Percentiles rank a stretch among this genome's conserved stretches.
These are phyloP conservation scores for Coreius guichenoti DNA, from an alignment of 2,797 vertebrate species.

Conservation along the genomic window DNA sequence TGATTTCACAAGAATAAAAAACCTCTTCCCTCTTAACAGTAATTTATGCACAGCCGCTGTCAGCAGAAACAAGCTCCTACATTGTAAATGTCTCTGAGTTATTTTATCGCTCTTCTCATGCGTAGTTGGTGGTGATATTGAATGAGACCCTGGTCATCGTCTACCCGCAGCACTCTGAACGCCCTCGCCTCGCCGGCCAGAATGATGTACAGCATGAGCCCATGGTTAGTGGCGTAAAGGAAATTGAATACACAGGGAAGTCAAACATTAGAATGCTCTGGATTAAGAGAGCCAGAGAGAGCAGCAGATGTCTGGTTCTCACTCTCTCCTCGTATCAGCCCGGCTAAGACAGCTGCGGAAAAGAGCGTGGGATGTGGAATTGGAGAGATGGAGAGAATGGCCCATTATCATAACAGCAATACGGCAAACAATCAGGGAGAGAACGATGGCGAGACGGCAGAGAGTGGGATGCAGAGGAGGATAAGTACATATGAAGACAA, in stretches of 20 bases:
- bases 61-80: constrained; percentile 32
- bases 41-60: constrained; percentile 18
- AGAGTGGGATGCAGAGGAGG: constrained; percentile 31
- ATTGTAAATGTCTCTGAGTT: constrained; percentile 25
- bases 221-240: constrained; percentile 50
- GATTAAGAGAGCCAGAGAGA: constrained; percentile 65
- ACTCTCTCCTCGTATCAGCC: constrained; percentile 57
- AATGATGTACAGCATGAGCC: constrained; percentile 58
- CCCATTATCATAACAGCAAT: constrained; percentile 50
- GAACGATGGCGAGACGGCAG: constrained; percentile 33
- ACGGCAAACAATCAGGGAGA: constrained; percentile 39
- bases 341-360: constrained; percentile 35
- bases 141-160: not conserved
- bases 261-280: constrained; percentile 62
- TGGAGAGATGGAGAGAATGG: constrained; percentile 28
- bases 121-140: not conserved
- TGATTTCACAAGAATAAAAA: not conserved
- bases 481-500: constrained; percentile 35
- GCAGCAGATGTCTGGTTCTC: constrained; percentile 60
- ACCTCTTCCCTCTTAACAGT: not conserved
- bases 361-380: constrained; percentile 38
- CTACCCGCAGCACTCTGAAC: not conserved
- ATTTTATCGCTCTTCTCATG: constrained; percentile 15
- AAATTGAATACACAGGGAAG: constrained; percentile 62
- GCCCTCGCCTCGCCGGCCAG: constrained; percentile 34